phyloP scores from a whole-genome alignment of 2,888 invertebrate species.

The Catocala sponsa region DNA sequence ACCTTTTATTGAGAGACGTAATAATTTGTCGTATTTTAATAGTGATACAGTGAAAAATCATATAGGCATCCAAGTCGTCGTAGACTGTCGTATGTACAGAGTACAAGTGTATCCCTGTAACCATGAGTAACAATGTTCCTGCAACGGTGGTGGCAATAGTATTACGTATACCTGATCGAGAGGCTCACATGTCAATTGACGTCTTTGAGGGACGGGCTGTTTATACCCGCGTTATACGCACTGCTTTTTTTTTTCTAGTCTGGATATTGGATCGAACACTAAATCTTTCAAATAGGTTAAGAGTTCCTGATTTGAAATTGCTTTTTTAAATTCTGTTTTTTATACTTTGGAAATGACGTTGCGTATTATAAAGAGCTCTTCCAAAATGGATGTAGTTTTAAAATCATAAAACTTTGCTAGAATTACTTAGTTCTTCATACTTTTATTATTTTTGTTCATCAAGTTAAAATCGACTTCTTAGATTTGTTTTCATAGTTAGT shows the following conservation, averaged over 20 bases:
- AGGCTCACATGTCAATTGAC: conserved; percentile 57
- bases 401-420: too few species aligned
- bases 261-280: too few species aligned
- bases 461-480: too few species aligned
- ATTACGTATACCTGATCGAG: conserved; percentile 49
- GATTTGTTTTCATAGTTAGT: too few species aligned
- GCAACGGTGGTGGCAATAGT: conserved; percentile 53
- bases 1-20: not conserved
- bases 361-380: too few species aligned
- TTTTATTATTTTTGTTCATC: too few species aligned
- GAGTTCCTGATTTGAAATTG: too few species aligned
- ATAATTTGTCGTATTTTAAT: not conserved
- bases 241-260: conserved; percentile 5
- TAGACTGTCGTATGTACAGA: conserved; percentile 69
- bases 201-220: conserved; percentile 38
- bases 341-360: too few species aligned
- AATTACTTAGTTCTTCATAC: too few species aligned
- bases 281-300: too few species aligned
- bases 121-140: conserved; percentile 74
- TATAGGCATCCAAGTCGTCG: conserved; percentile 71
- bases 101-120: conserved; percentile 73
- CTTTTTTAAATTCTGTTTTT: too few species aligned
- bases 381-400: too few species aligned
- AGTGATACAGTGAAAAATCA: conserved; percentile 46
- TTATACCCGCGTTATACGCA: conserved; percentile 14